Evolutionary conservation across 1,140 invertebrate species (phyloP).

Genomic region (Magallana gigas): DNA sequence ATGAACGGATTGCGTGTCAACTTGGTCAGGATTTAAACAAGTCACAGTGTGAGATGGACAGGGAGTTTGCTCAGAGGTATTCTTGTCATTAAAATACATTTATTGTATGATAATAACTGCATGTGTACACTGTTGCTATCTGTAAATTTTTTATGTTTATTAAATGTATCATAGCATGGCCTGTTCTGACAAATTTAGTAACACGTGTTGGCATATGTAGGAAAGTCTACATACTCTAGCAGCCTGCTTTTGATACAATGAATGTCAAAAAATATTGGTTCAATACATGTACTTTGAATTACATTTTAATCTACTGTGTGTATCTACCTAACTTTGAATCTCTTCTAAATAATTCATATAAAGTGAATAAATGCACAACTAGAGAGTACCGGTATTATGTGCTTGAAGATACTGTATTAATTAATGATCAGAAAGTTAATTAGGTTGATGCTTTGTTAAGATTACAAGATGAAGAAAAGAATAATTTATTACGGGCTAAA

Average conservation of each 20-base stretch:
- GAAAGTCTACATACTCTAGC: background rate
- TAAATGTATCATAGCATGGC: background rate
- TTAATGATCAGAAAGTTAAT: background rate
- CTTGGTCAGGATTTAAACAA: background rate
- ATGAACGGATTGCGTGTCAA: background rate
- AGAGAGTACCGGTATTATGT: background rate
- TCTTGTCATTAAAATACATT: background rate
- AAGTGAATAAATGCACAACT: too few relatives aligned
- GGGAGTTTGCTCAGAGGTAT: background rate
- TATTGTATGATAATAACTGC: background rate
- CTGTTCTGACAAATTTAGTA: too few relatives aligned
- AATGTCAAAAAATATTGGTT: background rate
- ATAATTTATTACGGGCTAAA: slow-evolving; percentile 1
- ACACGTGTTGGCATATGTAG: background rate
- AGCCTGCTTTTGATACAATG: background rate
- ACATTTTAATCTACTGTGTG: too few relatives aligned
- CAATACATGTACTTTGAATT: too few relatives aligned
- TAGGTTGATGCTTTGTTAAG: background rate
- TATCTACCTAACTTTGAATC: too few relatives aligned
- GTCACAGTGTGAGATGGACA: background rate
- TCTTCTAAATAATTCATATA: too few relatives aligned
- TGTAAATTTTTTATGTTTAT: background rate
- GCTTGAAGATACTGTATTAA: background rate
- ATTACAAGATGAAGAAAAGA: slow-evolving; percentile 8
- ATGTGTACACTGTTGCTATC: too few relatives aligned